phyloP scores from a whole-genome alignment of 2,888 invertebrate species.

The Philonicus albiceps region DNA sequence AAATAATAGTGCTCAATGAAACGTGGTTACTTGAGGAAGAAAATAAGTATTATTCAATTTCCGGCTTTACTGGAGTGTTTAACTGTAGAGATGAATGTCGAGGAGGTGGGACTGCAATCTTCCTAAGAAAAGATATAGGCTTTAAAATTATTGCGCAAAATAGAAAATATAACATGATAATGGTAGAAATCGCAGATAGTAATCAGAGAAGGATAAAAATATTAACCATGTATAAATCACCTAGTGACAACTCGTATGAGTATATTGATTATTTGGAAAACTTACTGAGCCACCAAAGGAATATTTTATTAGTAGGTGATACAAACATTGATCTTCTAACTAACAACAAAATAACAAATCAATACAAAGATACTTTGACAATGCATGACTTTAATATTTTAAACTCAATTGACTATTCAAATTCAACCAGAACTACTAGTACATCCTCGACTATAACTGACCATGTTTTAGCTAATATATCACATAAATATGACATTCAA shows the following conservation, averaged over 20 bases:
- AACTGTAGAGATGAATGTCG: neutral
- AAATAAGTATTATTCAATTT: neutral
- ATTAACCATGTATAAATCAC: too few species aligned
- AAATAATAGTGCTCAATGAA: neutral
- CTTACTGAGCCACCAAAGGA: neutral
- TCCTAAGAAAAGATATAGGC: neutral
- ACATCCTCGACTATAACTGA: neutral
- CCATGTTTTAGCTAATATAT: too few species aligned
- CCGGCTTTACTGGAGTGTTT: neutral
- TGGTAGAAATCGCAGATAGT: too few species aligned
- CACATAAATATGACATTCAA: neutral
- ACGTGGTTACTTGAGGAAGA: neutral
- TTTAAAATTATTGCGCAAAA: neutral
- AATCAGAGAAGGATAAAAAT: too few species aligned
- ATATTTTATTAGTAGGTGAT: neutral
- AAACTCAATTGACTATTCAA: neutral
- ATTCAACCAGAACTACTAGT: neutral
- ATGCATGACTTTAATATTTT: neutral
- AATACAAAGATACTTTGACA: neutral
- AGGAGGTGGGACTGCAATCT: neutral
- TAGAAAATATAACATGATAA: neutral
- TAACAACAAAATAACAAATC: neutral
- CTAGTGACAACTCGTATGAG: too few species aligned
- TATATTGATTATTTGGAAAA: too few species aligned
- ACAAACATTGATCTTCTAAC: neutral